These are phyloP conservation scores for Helicoverpa assulta DNA, from an alignment of 2,888 invertebrate species.

Conservation along the genomic window DNA sequence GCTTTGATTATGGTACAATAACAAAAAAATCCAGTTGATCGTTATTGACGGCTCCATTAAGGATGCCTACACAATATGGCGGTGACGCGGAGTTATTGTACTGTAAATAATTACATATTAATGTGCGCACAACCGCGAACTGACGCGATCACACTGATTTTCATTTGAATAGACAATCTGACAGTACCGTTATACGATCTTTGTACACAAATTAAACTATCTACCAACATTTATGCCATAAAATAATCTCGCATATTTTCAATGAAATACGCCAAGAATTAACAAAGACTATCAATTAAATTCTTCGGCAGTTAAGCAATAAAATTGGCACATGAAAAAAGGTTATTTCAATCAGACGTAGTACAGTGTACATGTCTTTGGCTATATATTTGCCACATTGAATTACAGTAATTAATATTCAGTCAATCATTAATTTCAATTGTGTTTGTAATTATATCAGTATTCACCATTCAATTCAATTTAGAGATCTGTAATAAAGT, in stretches of 20 bases:
- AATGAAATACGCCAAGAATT: conserved; percentile 4
- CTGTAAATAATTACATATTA: conserved; percentile 75
- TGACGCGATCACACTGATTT: conserved; percentile 70
- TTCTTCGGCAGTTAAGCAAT: too few relatives aligned
- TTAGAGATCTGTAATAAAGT: neutral
- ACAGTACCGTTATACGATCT: conserved; percentile 80
- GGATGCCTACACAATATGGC: conserved; percentile 67
- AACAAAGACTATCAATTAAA: neutral
- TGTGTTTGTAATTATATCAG: too few relatives aligned
- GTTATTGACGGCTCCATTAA: conserved; percentile 67
- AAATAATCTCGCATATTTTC: neutral
- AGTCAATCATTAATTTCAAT: too few relatives aligned
- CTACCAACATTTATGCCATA: conserved; percentile 4
- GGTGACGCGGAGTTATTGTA: conserved; percentile 73
- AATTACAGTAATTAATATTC: too few relatives aligned
- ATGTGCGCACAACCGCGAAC: conserved; percentile 75
- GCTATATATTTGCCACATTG: too few relatives aligned
- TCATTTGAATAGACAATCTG: conserved; percentile 77
- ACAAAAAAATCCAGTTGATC: conserved; percentile 59
- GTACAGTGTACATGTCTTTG: too few relatives aligned
- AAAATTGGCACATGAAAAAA: neutral
- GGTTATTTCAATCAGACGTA: neutral
- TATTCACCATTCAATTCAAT: too few relatives aligned
- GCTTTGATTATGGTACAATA: conserved; percentile 45
- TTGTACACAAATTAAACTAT: conserved; percentile 38